These are phyloP conservation scores for Todiramphus saurophagus DNA, from an alignment of 2,113 vertebrate species.

Conservation along the genomic window DNA sequence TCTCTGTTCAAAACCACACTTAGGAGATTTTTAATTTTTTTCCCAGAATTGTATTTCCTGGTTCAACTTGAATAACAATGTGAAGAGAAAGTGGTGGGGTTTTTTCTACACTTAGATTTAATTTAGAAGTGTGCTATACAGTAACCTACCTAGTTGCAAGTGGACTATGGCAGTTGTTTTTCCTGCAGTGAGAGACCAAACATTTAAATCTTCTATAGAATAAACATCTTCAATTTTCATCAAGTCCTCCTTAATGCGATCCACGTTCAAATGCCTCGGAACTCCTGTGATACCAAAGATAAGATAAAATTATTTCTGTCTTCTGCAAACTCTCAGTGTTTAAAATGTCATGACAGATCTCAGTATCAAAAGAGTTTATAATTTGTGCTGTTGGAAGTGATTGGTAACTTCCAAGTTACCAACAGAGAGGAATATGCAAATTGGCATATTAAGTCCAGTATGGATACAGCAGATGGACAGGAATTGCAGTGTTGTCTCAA, in stretches of 20 bases:
- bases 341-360: not conserved
- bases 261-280: slow-evolving; percentile 87
- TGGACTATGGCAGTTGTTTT: slow-evolving; percentile 90
- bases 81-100: not conserved
- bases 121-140: not conserved
- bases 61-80: not conserved
- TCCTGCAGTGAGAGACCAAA: slow-evolving; percentile 93
- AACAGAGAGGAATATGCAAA: not conserved
- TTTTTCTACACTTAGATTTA: not conserved
- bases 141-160: slow-evolving; percentile 88
- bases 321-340: not conserved
- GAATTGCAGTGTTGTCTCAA: not conserved
- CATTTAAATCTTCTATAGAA: slow-evolving; percentile 91
- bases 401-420: not conserved
- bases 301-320: not conserved
- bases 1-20: not conserved
- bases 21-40: not conserved
- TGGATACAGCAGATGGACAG: not conserved
- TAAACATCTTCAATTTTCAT: slow-evolving; percentile 92
- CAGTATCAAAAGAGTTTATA: not conserved
- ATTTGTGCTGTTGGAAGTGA: not conserved
- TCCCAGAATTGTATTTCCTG: not conserved
- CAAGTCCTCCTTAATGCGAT: slow-evolving; percentile 87
- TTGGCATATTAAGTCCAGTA: not conserved
- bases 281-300: slow-evolving; percentile 78